Percentiles rank a stretch among this genome's conserved stretches.
phyloP scores from a whole-genome alignment of 2,888 invertebrate genomes.

The Zhuqinia jingwanae region DNA sequence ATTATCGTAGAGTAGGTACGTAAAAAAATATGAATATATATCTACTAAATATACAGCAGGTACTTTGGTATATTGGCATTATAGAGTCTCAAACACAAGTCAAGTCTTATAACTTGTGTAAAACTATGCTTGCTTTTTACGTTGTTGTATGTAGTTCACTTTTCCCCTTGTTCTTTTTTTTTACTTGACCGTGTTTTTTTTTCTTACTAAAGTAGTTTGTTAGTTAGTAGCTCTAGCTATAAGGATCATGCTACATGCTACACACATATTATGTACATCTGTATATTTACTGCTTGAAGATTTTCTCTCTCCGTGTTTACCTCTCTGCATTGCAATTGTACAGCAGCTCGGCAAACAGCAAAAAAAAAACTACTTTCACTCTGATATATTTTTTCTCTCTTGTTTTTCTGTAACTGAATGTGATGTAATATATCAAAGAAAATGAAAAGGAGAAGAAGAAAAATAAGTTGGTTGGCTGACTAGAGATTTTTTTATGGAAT shows the following conservation, averaged over 20 bases:
- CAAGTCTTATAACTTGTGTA: background rate
- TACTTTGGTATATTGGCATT: no score
- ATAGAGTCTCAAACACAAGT: no score
- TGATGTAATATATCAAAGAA: constrained; percentile 28
- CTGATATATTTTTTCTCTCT: background rate
- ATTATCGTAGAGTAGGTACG: background rate
- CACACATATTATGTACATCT: no score
- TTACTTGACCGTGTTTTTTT: no score
- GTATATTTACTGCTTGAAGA: no score
- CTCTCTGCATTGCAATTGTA: constrained; percentile 8
- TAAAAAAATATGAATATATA: background rate
- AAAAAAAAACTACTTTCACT: background rate
- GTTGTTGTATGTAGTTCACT: no score
- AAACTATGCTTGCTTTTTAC: no score
- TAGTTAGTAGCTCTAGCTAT: no score
- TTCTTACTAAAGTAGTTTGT: no score
- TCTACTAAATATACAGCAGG: no score
- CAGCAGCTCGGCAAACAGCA: background rate
- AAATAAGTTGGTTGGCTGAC: background rate
- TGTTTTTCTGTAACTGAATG: constrained; percentile 8
- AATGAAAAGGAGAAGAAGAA: background rate
- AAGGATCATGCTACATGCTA: no score
- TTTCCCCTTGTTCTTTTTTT: no score
- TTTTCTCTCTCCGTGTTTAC: background rate
- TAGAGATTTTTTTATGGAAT: background rate